Percentiles rank a stretch among this genome's conserved stretches.
phyloP scores from a whole-genome alignment of 2,888 invertebrate genomes.

The Morinoia aosen region DNA sequence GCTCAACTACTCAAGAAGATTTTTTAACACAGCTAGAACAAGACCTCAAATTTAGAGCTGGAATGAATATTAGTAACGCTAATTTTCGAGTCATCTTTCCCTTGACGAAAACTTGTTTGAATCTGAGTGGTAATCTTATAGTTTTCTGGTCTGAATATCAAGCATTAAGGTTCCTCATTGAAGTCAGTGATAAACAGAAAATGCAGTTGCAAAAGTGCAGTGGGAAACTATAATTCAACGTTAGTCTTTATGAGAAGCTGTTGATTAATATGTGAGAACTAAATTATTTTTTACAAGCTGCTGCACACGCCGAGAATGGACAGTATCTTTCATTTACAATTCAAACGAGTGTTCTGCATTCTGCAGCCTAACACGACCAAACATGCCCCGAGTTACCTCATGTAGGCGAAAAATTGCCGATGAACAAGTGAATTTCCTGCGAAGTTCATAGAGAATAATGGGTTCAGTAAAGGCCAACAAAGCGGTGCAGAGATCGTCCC shows the following conservation, averaged over 20 bases:
- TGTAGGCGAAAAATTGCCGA: neutral
- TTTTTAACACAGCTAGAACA: too few relatives aligned
- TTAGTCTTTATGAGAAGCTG: neutral
- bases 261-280: neutral
- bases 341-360: neutral
- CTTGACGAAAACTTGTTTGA: neutral
- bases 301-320: neutral
- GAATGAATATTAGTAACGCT: neutral
- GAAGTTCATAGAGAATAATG: slow-evolving; percentile 30
- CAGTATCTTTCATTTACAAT: neutral
- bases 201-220: neutral
- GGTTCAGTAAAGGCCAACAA: slow-evolving; percentile 23
- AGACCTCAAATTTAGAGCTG: too few relatives aligned
- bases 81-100: neutral
- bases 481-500: slow-evolving; percentile 10
- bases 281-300: neutral
- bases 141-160: neutral
- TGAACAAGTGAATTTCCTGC: slow-evolving; percentile 7
- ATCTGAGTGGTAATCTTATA: neutral
- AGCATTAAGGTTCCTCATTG: neutral
- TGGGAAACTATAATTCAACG: neutral
- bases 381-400: neutral
- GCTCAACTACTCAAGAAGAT: too few relatives aligned
- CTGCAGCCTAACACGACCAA: neutral
- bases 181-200: neutral